These are phyloP conservation scores for Leucania comma DNA, from an alignment of 2,888 invertebrate species.

Conservation along the genomic window DNA sequence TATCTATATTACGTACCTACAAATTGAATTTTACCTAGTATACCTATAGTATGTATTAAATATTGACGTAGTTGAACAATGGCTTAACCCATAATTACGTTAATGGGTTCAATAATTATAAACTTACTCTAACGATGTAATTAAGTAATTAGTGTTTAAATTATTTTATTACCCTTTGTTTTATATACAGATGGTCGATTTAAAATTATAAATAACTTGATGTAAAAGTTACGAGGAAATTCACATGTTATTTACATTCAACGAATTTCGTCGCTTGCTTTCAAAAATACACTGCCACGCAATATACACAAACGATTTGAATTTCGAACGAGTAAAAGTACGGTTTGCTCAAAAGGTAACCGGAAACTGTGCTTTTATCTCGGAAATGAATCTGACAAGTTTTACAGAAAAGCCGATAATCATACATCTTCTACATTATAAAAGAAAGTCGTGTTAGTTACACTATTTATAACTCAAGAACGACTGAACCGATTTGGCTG, in stretches of 20 bases:
- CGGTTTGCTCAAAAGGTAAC: not conserved
- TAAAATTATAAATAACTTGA: slow-evolving; percentile 26
- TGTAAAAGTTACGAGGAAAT: slow-evolving; percentile 7
- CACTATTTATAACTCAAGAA: too few species aligned
- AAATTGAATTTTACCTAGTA: too few species aligned
- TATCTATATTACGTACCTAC: too few species aligned
- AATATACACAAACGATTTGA: not conserved
- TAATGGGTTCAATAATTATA: slow-evolving; percentile 33
- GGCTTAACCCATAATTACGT: slow-evolving; percentile 37
- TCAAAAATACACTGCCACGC: slow-evolving; percentile 9
- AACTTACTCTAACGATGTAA: slow-evolving; percentile 23
- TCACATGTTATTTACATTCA: slow-evolving; percentile 9
- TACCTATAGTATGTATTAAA: too few species aligned
- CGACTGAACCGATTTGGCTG: too few species aligned
- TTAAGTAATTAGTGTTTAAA: slow-evolving; percentile 37
- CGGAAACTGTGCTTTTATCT: not conserved
- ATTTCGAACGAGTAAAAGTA: not conserved
- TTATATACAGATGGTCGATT: slow-evolving; percentile 33
- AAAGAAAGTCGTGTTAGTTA: too few species aligned
- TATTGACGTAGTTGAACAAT: slow-evolving; percentile 2
- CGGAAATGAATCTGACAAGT: not conserved
- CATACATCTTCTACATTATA: too few species aligned
- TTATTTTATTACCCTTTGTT: slow-evolving; percentile 14
- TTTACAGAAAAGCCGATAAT: not conserved
- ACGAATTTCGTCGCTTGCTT: slow-evolving; percentile 3